Evolutionary conservation across 2,113 vertebrate genomes (phyloP).

Genomic region (Toxostoma redivivum): DNA sequence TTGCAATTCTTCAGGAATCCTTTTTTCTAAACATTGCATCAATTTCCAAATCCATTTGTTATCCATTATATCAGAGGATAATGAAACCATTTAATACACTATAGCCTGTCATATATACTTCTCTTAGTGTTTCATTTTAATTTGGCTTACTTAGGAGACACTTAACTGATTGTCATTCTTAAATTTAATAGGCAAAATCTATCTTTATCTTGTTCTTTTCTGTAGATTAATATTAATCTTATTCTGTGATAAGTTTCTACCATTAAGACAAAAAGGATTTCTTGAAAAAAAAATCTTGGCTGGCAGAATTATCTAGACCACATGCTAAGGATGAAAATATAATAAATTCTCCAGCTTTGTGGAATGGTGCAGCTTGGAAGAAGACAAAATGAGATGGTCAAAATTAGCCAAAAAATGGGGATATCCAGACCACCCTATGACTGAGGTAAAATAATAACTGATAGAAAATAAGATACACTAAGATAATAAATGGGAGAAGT

Average conservation of each 20-base stretch:
- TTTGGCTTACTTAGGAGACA: slow-evolving; percentile 40
- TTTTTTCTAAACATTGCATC: slow-evolving; percentile 52
- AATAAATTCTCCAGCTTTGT: background rate
- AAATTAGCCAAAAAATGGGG: background rate
- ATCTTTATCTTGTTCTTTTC: slow-evolving; percentile 44
- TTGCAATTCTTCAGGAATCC: slow-evolving; percentile 18
- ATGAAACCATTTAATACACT: slow-evolving; percentile 63
- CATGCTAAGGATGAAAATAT: background rate
- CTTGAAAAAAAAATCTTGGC: background rate
- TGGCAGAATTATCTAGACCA: background rate
- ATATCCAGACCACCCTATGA: background rate
- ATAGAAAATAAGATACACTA: background rate
- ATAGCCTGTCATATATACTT: slow-evolving; percentile 48
- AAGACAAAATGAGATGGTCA: background rate
- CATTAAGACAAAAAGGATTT: slow-evolving; percentile 23
- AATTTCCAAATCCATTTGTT: slow-evolving; percentile 54
- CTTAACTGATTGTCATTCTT: slow-evolving; percentile 48
- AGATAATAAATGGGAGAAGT: no score
- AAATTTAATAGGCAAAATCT: slow-evolving; percentile 47
- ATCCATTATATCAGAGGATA: slow-evolving; percentile 47
- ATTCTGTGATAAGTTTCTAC: background rate
- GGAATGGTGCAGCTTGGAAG: background rate
- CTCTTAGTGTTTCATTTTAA: slow-evolving; percentile 52
- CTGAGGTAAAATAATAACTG: background rate
- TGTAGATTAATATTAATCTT: slow-evolving; percentile 37